Evolutionary conservation across 1,140 invertebrate species (phyloP).

Genomic region (Bombus sylvicola): DNA sequence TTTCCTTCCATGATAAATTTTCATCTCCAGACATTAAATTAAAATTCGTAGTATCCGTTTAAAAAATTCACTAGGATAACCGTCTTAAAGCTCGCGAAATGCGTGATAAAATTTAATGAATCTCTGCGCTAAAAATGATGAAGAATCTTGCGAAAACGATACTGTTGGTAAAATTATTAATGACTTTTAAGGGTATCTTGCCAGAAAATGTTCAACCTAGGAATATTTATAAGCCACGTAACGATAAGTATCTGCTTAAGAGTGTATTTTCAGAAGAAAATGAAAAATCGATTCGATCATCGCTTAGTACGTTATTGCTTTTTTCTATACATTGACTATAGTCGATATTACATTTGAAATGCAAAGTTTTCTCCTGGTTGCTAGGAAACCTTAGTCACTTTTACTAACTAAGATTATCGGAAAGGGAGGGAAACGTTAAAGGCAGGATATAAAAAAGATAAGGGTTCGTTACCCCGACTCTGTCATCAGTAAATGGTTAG

Average conservation of each 20-base stretch:
- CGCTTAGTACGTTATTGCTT: too few relatives aligned
- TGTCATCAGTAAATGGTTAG: slow-evolving; percentile 21
- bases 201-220: background rate
- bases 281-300: background rate
- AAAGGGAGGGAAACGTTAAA: background rate
- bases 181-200: background rate
- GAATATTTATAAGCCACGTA: background rate
- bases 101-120: slow-evolving; percentile 13
- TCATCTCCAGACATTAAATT: background rate
- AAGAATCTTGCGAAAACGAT: background rate
- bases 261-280: background rate
- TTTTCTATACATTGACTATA: too few relatives aligned
- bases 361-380: background rate
- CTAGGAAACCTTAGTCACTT: background rate
- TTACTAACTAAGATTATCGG: background rate
- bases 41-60: background rate
- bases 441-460: slow-evolving; percentile 9
- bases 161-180: background rate
- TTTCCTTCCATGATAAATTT: background rate
- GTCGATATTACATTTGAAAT: background rate
- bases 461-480: slow-evolving; percentile 13
- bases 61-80: background rate
- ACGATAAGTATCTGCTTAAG: background rate
- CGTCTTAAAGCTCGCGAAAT: background rate
- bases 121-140: background rate